Conservation (phyloP, 2,797 vertebrate species). For the Centropyge bicolor region DNA sequence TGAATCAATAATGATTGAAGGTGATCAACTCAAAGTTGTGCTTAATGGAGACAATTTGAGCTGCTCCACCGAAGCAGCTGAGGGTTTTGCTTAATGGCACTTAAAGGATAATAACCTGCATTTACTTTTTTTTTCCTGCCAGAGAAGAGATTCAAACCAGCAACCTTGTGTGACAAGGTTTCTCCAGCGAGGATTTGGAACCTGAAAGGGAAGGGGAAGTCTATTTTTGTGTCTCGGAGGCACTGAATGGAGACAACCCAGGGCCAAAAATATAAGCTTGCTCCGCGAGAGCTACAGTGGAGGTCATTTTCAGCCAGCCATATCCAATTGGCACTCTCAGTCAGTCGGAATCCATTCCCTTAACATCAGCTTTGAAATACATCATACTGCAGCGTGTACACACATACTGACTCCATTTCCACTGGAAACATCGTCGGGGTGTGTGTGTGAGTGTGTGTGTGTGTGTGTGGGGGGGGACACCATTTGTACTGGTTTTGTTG, state of each 20-base stretch:
- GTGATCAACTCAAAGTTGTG: background rate
- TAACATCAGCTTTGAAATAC: constrained; percentile 60
- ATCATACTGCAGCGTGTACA: constrained; percentile 45
- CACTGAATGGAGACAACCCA: constrained; percentile 16
- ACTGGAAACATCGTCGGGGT: constrained; percentile 45
- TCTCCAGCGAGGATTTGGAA: background rate
- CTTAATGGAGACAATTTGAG: background rate
- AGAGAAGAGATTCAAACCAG: constrained; percentile 2
- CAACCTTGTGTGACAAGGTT: background rate
- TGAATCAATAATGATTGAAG: background rate
- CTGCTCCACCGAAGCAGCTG: background rate
- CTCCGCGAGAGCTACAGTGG: constrained; percentile 22
- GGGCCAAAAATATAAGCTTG: constrained; percentile 24
- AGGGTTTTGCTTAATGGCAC: background rate
- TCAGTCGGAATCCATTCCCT: constrained; percentile 64
- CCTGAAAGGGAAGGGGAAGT: background rate
- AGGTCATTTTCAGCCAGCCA: constrained; percentile 62
- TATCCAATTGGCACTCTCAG: constrained; percentile 65
- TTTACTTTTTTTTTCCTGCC: background rate
- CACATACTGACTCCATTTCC: constrained; percentile 54
- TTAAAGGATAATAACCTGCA: background rate
- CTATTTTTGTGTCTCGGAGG: constrained; percentile 10
- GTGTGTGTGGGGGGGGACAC: constrained; percentile 21
- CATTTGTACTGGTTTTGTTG: constrained; percentile 77
- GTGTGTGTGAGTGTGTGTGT: constrained; percentile 34